Evolutionary conservation across 92 coral and sea anemone species (phyloP).

Genomic region (Galaxea fascicularis): DNA sequence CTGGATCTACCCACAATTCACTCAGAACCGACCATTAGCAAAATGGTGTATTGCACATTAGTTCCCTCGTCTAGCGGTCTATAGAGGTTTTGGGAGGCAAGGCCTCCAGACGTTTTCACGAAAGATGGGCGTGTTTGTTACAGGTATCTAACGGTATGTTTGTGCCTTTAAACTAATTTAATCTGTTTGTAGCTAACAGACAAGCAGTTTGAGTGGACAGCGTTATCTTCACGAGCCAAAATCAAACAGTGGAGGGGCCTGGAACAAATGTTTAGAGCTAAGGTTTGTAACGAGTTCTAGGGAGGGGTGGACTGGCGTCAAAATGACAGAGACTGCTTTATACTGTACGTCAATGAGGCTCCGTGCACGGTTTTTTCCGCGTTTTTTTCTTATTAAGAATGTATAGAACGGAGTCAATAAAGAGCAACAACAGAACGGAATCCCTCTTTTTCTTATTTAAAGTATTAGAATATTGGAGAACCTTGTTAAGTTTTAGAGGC

Average conservation of each 20-base stretch:
- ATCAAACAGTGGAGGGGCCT: conserved; percentile 87
- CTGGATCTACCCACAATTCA: too few species aligned
- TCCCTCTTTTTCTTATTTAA: too few species aligned
- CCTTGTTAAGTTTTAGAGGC: too few species aligned
- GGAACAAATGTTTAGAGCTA: conserved; percentile 84
- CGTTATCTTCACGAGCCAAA: conserved; percentile 80
- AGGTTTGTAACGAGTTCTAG: conserved; percentile 63
- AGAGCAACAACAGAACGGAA: too few species aligned
- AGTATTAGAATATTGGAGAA: too few species aligned
- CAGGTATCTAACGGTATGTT: not conserved
- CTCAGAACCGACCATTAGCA: too few species aligned
- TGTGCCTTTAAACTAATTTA: not conserved
- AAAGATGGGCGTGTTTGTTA: too few species aligned
- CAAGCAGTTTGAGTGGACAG: conserved; percentile 96
- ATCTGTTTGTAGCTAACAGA: conserved; percentile 72
- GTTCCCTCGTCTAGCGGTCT: not conserved
- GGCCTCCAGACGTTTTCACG: too few species aligned
- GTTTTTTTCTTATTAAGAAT: too few species aligned
- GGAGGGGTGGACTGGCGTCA: too few species aligned
- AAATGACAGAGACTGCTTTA: too few species aligned
- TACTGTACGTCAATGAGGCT: not conserved
- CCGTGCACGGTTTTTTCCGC: not conserved
- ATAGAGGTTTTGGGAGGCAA: not conserved
- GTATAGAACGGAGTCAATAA: too few species aligned
- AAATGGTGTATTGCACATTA: not conserved